Base-by-base conservation (phyloP, 2,888 invertebrate species). In the Lucinisca nassula region DNA sequence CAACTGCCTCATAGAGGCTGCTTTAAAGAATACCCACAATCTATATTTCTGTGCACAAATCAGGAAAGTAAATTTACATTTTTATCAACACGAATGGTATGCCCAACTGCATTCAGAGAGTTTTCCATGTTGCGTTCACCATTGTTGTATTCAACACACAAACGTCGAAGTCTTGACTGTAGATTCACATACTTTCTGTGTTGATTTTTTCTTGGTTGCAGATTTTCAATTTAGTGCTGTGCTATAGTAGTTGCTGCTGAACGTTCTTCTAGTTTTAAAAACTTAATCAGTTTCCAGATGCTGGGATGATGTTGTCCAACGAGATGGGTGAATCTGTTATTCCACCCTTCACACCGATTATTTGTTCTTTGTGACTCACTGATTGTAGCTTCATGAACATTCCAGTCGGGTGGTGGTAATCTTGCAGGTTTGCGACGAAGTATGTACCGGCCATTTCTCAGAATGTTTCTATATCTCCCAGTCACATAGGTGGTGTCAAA, bases 401-500 rank as follows among this genome's bases (percentile, higher is more conserved):
- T 75, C 75, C 75, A 75, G 12, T 40, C 49, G 1, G 40, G 27
- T 30, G 75, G 75, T 45, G 49, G 49, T 8, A 75, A 75, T 75
- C 75, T 75, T 14, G 75, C 27, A 17, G 75, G 75, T 49, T 24
- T 49, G 4, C 75, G 45, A 10, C 49, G 75, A n/a, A 75, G 21
- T 51, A 12, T 55, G 21, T n/a, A 14, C 55, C 14, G 14, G 55
- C 55, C 80, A 51, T 80, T n/a, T 73, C 51, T 17, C 35, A 38
- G 3, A 27, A 55, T 21, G 27, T 35, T 51, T 12, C 55, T 8
- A 27, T 55, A 55, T 30, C 35, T 14, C n/a, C 35, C 58, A n/a
- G n/a, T 30, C 3, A 30, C 77, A 55, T 51, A 32, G 3, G 40
- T 49, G 12, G 49, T n/a, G 24, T 6, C 55, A n/a, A 55, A 55